Base-by-base conservation (phyloP, 2,797 vertebrate genomes). In the Pseudochirops cupreus region DNA sequence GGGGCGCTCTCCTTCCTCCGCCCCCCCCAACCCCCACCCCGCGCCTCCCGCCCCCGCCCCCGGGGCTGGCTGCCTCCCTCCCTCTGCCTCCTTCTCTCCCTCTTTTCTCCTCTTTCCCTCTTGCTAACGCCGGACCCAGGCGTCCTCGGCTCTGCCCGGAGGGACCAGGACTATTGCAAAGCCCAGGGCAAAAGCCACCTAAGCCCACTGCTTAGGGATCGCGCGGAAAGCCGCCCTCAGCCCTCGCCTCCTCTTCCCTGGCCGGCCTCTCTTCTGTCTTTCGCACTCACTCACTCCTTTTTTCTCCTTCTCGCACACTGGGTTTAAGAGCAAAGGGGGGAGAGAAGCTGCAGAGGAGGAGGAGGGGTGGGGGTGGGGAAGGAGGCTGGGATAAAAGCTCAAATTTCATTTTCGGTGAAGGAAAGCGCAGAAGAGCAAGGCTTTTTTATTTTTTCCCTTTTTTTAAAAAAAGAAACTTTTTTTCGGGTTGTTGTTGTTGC, bases 1-100 rank as follows among this genome's bases (percentile, higher is more conserved):
- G 91, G 94, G 92, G 91, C 97, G 96, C 97, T 91, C 95, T 89
- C 92, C 96, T 94, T 96, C 97, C 96, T 46, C 96, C 96, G 93
- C 90, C 93, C 74, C 67, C 67, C 96, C 59, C 96, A 93, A 1
- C 74, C 90, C 33, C 39, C n/a, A 13, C 33, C 3, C 94, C 93
- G 93, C 96, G 94, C 46, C 97, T 97, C 93, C 94, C 97, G 96
- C 97, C 97, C 96, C 97, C 97, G 59, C 94, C 96, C 91, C 96
- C 53, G 96, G 33, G 96, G n/a, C 95, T 87, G 97, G 94, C 97
- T 94, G 59, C 93, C 94, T 95, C 93, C 53, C 92, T 53, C 96
- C 95, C 95, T 96, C 94, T 95, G 94, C 95, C 97, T 96, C 96
- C 93, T 55, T 94, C 96, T 94, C 96, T 50, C 94, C 92, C 95